A percentile compares a stretch with the other conserved stretches of the same genome.
These are phyloP conservation scores for Pardalotus punctatus DNA, from an alignment of 2,113 vertebrate species.

Conservation along the genomic window DNA sequence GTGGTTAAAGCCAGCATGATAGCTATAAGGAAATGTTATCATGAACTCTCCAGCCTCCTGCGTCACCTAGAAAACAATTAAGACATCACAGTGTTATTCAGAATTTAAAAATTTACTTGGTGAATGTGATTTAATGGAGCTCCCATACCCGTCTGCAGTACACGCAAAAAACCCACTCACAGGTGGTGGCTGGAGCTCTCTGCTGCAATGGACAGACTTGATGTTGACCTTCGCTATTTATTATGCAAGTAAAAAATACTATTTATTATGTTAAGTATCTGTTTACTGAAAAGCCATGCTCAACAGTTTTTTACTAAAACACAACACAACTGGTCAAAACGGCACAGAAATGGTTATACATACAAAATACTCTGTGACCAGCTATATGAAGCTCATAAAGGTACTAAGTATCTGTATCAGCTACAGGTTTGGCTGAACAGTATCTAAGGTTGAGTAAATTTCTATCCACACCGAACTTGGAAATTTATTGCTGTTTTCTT, in stretches of 20 bases:
- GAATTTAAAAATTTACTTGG: neutral
- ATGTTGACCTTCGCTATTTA: neutral
- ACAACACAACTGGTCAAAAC: neutral
- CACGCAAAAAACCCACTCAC: neutral
- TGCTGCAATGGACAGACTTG: neutral
- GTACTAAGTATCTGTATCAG: neutral
- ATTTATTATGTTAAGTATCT: fast-evolving
- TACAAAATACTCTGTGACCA: neutral
- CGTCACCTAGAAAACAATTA: constrained; percentile 79
- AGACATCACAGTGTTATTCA: neutral
- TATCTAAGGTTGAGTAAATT: neutral
- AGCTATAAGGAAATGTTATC: constrained; percentile 93
- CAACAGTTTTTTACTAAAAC: neutral
- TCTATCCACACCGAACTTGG: neutral
- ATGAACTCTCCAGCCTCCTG: constrained; percentile 97
- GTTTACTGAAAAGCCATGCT: neutral
- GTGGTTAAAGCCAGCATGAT: constrained; percentile 98
- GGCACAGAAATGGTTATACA: neutral
- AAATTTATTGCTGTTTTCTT: neutral
- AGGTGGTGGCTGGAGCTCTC: neutral
- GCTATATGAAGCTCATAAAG: neutral
- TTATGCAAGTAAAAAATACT: too few relatives aligned
- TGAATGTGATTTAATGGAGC: neutral
- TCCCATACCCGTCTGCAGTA: fast-evolving
- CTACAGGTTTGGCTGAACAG: neutral